Evolutionary conservation across 2,888 invertebrate genomes (phyloP).

Genomic region (Ochlodes sylvanus): DNA sequence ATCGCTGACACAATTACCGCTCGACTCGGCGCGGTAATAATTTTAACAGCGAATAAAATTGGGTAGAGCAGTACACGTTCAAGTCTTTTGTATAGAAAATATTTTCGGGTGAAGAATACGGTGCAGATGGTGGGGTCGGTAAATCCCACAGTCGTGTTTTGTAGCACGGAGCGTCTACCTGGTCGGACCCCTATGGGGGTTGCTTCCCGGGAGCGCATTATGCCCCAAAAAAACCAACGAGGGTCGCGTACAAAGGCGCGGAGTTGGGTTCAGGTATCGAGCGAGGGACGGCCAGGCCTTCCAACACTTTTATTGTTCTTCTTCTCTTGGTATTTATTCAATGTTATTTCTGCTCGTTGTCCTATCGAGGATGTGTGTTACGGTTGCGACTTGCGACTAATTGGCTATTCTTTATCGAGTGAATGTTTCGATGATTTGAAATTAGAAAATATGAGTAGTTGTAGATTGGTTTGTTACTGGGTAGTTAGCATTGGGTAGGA

Average conservation of each 20-base stretch:
- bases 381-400: not conserved
- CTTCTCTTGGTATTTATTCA: conserved; percentile 29
- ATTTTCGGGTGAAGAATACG: conserved; percentile 58
- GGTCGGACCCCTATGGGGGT: conserved; percentile 65
- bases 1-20: conserved; percentile 25
- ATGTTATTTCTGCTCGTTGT: conserved; percentile 16
- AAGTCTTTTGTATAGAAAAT: conserved; percentile 50
- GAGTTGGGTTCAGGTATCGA: conserved; percentile 55
- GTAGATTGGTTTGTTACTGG: too few relatives aligned
- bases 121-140: conserved; percentile 49
- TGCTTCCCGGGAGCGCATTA: conserved; percentile 70
- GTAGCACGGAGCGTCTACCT: conserved; percentile 71
- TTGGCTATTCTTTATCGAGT: not conserved
- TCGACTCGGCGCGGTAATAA: conserved; percentile 24
- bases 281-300: conserved; percentile 31
- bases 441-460: too few relatives aligned
- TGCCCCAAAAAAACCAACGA: conserved; percentile 80
- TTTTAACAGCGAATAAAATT: conserved; percentile 26
- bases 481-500: not conserved
- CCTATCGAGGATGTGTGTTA: not conserved
- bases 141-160: conserved; percentile 64
- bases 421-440: not conserved
- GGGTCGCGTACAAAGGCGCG: conserved; percentile 66
- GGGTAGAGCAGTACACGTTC: conserved; percentile 38
- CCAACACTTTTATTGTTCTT: conserved; percentile 34